Percentiles rank a stretch among this genome's conserved stretches.
phyloP scores from a whole-genome alignment of 1,140 invertebrate species.

The Cyclina sinensis region DNA sequence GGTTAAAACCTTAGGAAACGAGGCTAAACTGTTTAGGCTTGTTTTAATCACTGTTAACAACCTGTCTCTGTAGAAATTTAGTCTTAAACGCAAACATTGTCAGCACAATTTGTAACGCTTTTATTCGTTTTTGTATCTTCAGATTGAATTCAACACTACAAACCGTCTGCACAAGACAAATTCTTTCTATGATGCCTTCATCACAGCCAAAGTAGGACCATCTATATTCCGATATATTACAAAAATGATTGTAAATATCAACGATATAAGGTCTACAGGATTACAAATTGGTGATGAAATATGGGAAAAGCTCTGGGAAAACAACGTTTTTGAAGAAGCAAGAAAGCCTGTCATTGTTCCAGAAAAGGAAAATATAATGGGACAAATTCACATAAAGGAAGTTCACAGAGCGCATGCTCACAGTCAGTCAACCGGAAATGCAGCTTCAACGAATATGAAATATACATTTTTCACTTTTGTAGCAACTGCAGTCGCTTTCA shows the following conservation, averaged over 20 bases:
- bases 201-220: slow-evolving; percentile 65
- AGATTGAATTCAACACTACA: slow-evolving; percentile 46
- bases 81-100: no score
- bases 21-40: no score
- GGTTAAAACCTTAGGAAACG: no score
- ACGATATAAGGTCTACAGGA: slow-evolving; percentile 49
- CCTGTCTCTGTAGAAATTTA: no score
- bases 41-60: no score
- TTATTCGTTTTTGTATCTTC: slow-evolving; percentile 26
- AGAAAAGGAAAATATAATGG: slow-evolving; percentile 29
- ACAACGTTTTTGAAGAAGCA: slow-evolving; percentile 36
- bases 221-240: slow-evolving; percentile 51
- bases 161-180: slow-evolving; percentile 61
- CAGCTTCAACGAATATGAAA: neutral
- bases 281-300: slow-evolving; percentile 59
- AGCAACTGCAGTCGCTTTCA: neutral
- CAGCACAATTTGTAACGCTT: no score
- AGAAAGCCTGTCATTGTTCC: slow-evolving; percentile 16
- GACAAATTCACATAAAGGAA: slow-evolving; percentile 46
- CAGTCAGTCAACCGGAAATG: slow-evolving; percentile 20
- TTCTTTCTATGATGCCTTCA: slow-evolving; percentile 34
- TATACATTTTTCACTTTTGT: neutral
- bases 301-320: slow-evolving; percentile 64
- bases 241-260: slow-evolving; percentile 58
- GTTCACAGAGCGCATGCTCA: slow-evolving; percentile 55